phyloP scores from a whole-genome alignment of 2,113 vertebrate genomes.

The Pipra filicauda region DNA sequence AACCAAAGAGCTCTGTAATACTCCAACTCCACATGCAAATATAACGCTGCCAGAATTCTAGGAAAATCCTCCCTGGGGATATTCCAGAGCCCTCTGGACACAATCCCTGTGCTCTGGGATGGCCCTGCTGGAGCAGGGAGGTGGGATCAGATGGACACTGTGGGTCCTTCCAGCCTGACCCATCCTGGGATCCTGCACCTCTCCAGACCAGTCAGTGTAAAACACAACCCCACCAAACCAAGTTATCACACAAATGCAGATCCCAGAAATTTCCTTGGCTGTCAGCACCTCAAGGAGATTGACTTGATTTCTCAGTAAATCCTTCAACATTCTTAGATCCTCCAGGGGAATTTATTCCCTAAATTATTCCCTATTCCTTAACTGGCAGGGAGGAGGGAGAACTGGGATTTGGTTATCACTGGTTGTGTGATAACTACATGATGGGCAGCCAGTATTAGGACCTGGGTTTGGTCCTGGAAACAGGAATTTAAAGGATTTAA shows the following conservation, averaged over 20 bases:
- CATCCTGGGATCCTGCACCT: background rate
- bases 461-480: background rate
- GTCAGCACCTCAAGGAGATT: background rate
- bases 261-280: background rate
- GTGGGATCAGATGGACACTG: too few relatives aligned
- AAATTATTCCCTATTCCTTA: background rate
- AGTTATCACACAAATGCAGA: background rate
- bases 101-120: too few relatives aligned
- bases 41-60: too few relatives aligned
- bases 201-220: background rate
- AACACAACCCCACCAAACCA: background rate
- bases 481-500: background rate
- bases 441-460: background rate
- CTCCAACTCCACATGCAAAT: background rate
- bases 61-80: too few relatives aligned
- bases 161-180: too few relatives aligned
- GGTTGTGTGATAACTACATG: background rate
- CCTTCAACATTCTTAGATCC: background rate
- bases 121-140: too few relatives aligned
- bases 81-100: too few relatives aligned
- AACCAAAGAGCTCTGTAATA: background rate
- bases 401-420: background rate
- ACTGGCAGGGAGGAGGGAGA: fast-evolving
- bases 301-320: background rate
- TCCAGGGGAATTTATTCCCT: background rate